Evolutionary conservation across 2,113 vertebrate genomes (phyloP), one percentile per base, ranked within the genome.

Genomic region (Climacteris rufus): DNA sequence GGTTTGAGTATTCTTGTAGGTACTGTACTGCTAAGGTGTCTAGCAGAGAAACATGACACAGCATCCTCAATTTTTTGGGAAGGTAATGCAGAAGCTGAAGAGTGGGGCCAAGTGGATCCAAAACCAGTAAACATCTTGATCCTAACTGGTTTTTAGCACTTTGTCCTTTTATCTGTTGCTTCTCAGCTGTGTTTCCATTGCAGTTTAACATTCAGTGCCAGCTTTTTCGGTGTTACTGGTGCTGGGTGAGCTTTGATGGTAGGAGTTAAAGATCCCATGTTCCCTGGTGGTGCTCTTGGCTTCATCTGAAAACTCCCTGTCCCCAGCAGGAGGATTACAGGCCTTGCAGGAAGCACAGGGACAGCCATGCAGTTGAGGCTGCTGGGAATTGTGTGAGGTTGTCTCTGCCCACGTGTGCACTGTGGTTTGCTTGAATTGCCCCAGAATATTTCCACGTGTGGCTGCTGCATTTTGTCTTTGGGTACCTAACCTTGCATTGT

Each of bases 391-490:
- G 22, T 35, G 20, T 45, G n/a, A 24, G 28, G 3, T 33, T 89
- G 27, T 77, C 28, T 64, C 37, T 90, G 59, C 30, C 20, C 3
- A 8, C 11, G 24, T 22, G 27, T 56, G 35, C 14, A 1, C 0
- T 5, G 6, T 50, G 13, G 20, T 42, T 89, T 70, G 30, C 60
- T 75, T 78, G 21, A 78, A 21, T 60, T 81, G 54, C n/a, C 13
- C 30, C 24, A 17, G 35, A 31, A 0, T 45, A 8, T 87, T 69
- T 70, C 31, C 49, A 28, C 2, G 0, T 30, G 16, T 45, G 24
- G 17, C 40, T 85, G 45, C 16, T 83, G 9, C 30, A 4, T 49
- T 18, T 72, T 30, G 0, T 30, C n/a, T 75, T 78, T 30, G 52
- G 65, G n/a, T 64, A 24, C 28, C 8, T 31, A 22, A 40, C 9